phyloP scores from a whole-genome alignment of 2,113 vertebrate genomes.

The Bagarius yarrelli region DNA sequence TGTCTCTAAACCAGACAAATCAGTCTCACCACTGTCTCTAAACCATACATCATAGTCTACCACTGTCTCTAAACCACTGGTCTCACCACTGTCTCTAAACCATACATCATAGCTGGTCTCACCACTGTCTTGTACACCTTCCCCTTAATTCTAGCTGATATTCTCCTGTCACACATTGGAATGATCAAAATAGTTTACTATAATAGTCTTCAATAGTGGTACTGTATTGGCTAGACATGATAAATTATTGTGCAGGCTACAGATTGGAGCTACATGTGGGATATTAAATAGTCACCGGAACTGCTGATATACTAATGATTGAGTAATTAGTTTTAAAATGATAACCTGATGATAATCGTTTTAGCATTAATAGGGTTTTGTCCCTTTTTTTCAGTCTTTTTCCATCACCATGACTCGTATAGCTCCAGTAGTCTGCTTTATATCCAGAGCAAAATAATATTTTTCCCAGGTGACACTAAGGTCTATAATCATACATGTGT shows the following conservation, averaged over 20 bases:
- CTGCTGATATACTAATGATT: constrained; percentile 44
- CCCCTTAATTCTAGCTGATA: too few species aligned
- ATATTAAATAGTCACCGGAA: constrained; percentile 48
- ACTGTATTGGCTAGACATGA: constrained; percentile 17
- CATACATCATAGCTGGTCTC: too few species aligned
- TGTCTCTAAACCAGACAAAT: too few species aligned
- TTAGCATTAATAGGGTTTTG: constrained; percentile 5
- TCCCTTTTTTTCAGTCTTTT: constrained; percentile 7
- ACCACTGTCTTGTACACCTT: too few species aligned
- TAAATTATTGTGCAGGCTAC: constrained; percentile 35
- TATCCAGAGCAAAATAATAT: constrained; percentile 6
- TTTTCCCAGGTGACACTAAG: neutral
- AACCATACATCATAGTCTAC: too few species aligned
- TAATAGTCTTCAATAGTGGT: neutral
- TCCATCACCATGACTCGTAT: neutral
- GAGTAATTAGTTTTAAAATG: constrained; percentile 55
- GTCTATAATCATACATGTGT: neutral
- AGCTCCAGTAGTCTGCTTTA: neutral
- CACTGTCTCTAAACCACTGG: too few species aligned
- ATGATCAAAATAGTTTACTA: neutral
- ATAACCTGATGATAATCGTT: constrained; percentile 51
- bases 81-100: too few species aligned
- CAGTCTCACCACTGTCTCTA: too few species aligned
- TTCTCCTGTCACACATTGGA: too few species aligned
- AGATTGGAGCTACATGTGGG: constrained; percentile 45